Evolutionary conservation across 1,140 invertebrate species (phyloP).

Genomic region (Hypsibius dujardini): DNA sequence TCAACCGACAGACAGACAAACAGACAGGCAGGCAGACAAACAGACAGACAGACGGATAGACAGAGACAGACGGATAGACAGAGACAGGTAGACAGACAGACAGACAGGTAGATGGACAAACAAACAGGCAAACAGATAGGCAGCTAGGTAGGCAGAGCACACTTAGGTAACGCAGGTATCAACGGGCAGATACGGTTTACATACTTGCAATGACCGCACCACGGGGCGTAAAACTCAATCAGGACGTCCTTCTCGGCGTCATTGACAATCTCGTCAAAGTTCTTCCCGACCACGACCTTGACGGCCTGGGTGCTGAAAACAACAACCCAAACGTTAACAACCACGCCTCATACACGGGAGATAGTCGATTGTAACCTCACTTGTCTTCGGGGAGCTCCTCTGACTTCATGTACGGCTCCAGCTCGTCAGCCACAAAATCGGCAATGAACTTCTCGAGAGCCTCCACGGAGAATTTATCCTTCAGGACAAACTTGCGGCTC

Average conservation of each 20-base stretch:
- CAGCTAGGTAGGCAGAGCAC: too few species aligned
- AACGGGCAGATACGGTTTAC: too few species aligned
- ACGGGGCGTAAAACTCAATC: slow-evolving; percentile 94
- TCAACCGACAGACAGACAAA: neutral
- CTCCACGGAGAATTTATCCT: slow-evolving; percentile 76
- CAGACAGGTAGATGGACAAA: too few species aligned
- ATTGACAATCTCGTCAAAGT: slow-evolving; percentile 83
- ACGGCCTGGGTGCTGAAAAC: slow-evolving; percentile 24
- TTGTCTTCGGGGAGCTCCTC: slow-evolving; percentile 75
- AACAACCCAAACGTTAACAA: slow-evolving; percentile 15
- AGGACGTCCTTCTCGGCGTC: slow-evolving; percentile 80
- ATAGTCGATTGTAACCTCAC: slow-evolving; percentile 56
- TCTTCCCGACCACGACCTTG: slow-evolving; percentile 73
- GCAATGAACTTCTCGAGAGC: slow-evolving; percentile 70
- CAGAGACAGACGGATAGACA: too few species aligned
- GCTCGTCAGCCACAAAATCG: slow-evolving; percentile 56
- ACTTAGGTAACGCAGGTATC: too few species aligned
- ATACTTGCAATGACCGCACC: slow-evolving; percentile 35
- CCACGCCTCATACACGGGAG: slow-evolving; percentile 6
- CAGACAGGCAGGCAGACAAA: neutral
- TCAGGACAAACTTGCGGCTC: slow-evolving; percentile 74
- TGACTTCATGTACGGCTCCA: slow-evolving; percentile 87
- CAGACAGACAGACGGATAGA: too few species aligned
- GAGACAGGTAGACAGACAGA: too few species aligned
- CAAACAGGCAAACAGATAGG: too few species aligned